Conservation (phyloP, 2,888 invertebrate genomes). For the Shargacucullia verbasci region DNA sequence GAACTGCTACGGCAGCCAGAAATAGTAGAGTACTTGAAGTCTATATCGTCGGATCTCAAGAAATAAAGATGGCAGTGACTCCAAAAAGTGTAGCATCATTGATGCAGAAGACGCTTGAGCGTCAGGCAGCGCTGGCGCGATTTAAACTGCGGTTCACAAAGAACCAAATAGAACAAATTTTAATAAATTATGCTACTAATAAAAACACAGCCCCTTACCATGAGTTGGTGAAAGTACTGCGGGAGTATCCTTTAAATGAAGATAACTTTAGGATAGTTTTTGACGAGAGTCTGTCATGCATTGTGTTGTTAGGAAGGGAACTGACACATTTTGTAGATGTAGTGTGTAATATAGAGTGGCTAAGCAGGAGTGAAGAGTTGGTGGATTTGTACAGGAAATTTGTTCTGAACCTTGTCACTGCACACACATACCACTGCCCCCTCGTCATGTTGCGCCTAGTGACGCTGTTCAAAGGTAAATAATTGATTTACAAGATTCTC, state of each 20-base stretch:
- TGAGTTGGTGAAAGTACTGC: constrained; percentile 83
- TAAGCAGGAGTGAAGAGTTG: constrained; percentile 68
- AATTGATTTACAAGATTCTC: too few relatives aligned
- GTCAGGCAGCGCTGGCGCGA: constrained; percentile 76
- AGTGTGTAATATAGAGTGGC: constrained; percentile 80
- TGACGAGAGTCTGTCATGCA: constrained; percentile 80
- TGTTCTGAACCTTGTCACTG: constrained; percentile 78
- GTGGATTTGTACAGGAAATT: constrained; percentile 77
- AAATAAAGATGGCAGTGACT: constrained; percentile 82
- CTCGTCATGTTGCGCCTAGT: constrained; percentile 76
- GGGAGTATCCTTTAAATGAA: constrained; percentile 79
- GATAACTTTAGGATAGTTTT: constrained; percentile 79
- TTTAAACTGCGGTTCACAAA: constrained; percentile 80
- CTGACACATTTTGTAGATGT: constrained; percentile 78
- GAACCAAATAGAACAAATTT: constrained; percentile 82
- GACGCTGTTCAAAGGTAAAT: constrained; percentile 79
- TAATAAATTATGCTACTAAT: constrained; percentile 76
- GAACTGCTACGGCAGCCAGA: constrained; percentile 84
- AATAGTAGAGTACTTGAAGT: constrained; percentile 79
- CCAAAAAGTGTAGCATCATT: constrained; percentile 81
- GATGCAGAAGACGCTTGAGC: constrained; percentile 81
- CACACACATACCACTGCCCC: constrained; percentile 83
- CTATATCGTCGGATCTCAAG: constrained; percentile 80
- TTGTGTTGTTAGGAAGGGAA: constrained; percentile 78
- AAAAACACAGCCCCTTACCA: constrained; percentile 78